These are phyloP conservation scores for Misgurnus mizolepis DNA, from an alignment of 2,113 vertebrate genomes.

Conservation along the genomic window DNA sequence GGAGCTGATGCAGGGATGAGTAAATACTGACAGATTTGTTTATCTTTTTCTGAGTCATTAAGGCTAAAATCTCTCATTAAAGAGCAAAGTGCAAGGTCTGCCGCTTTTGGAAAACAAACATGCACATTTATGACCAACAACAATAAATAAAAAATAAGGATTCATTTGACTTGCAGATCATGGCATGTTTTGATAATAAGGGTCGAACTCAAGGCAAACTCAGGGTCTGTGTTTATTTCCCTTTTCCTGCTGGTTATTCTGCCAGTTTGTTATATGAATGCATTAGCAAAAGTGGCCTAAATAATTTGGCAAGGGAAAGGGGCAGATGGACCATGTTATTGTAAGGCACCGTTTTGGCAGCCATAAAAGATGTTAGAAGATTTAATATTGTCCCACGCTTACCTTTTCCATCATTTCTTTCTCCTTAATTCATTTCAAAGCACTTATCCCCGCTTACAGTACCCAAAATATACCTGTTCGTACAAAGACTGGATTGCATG, in stretches of 20 bases:
- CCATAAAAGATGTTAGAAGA: slow-evolving; percentile 62
- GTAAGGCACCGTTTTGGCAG: slow-evolving; percentile 65
- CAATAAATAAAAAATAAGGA: background rate
- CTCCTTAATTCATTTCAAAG: slow-evolving; percentile 11
- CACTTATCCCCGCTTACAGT: background rate
- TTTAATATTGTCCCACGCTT: slow-evolving; percentile 59
- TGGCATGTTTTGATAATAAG: slow-evolving; percentile 3
- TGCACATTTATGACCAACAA: background rate
- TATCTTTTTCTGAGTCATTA: too few species aligned
- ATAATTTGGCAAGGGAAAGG: slow-evolving; percentile 63
- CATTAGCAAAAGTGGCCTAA: slow-evolving; percentile 60
- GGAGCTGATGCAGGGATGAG: too few species aligned
- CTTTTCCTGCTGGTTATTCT: slow-evolving; percentile 50
- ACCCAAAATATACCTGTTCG: background rate
- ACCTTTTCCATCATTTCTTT: slow-evolving; percentile 48
- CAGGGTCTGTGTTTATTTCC: slow-evolving; percentile 19
- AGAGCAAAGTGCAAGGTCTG: background rate
- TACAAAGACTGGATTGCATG: too few species aligned
- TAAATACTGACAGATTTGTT: too few species aligned
- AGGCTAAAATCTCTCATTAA: too few species aligned
- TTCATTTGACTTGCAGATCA: background rate
- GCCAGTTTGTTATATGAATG: slow-evolving; percentile 53
- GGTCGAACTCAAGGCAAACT: slow-evolving; percentile 26
- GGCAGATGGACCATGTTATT: slow-evolving; percentile 71
- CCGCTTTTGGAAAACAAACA: background rate